Conservation (phyloP, 2,113 vertebrate genomes). For the Hippocampus abdominalis region DNA sequence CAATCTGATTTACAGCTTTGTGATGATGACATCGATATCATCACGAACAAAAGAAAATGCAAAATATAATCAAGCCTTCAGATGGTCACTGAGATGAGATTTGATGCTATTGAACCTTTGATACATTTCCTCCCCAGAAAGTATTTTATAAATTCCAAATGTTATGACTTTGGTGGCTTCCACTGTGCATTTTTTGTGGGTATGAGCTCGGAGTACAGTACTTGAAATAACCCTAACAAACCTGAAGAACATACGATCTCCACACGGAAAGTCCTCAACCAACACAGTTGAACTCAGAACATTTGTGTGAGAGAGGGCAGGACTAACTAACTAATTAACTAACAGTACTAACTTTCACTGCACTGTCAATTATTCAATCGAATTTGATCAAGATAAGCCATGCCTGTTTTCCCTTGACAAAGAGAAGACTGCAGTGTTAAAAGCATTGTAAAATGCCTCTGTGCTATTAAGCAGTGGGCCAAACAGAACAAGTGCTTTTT, state of each 20-base stretch:
- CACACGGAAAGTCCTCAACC: not conserved
- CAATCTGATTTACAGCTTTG: too few relatives aligned
- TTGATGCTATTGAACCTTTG: not conserved
- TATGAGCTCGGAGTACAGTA: not conserved
- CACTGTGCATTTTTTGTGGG: not conserved
- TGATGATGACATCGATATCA: too few relatives aligned
- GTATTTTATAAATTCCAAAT: not conserved
- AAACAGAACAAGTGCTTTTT: conserved; percentile 56
- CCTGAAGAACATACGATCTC: not conserved
- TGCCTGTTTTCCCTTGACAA: not conserved
- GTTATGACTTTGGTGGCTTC: not conserved
- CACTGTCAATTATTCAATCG: not conserved
- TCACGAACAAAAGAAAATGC: too few relatives aligned
- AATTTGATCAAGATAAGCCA: not conserved
- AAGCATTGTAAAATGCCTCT: not conserved
- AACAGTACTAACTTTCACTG: not conserved
- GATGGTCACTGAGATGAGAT: too few relatives aligned
- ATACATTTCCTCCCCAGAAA: not conserved
- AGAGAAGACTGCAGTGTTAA: not conserved
- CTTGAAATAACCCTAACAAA: not conserved
- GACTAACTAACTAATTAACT: not conserved
- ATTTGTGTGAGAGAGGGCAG: not conserved
- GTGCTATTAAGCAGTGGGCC: conserved; percentile 21
- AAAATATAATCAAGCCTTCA: too few relatives aligned
- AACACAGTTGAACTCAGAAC: not conserved